Percentiles rank a stretch among this genome's conserved stretches.
Conservation (phyloP, 2,888 invertebrate species). For the Lepidochrysops patricia region DNA sequence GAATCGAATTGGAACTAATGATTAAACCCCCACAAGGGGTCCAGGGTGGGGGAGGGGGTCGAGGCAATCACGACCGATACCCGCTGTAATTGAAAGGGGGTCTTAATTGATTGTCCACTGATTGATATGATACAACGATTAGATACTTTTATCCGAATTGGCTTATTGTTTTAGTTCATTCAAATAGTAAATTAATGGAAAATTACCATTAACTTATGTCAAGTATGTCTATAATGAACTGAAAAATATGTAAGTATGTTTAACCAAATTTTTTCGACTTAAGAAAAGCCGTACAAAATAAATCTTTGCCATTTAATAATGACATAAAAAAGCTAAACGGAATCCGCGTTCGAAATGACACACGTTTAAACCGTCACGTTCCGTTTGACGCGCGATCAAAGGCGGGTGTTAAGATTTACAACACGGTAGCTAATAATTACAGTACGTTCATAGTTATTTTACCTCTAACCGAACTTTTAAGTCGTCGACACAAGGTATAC, state of each 20-base stretch:
- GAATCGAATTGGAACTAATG: slow-evolving; percentile 2
- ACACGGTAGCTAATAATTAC: slow-evolving; percentile 71
- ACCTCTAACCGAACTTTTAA: too few relatives aligned
- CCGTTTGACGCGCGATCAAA: slow-evolving; percentile 63
- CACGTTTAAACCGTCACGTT: slow-evolving; percentile 30
- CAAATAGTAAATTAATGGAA: too few relatives aligned
- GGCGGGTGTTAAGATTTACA: slow-evolving; percentile 63
- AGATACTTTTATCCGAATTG: slow-evolving; percentile 20
- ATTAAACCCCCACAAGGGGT: background rate
- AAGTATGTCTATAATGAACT: too few relatives aligned
- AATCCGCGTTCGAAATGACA: slow-evolving; percentile 58
- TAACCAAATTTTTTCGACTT: slow-evolving; percentile 9
- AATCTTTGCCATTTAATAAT: background rate
- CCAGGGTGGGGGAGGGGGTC: slow-evolving; percentile 19
- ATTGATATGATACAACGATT: slow-evolving; percentile 63
- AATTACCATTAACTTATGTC: too few relatives aligned
- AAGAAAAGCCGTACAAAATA: background rate
- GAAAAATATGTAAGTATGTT: too few relatives aligned
- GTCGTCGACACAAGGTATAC: too few relatives aligned
- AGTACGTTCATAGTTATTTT: too few relatives aligned
- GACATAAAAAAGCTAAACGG: slow-evolving; percentile 24
- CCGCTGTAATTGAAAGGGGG: slow-evolving; percentile 66
- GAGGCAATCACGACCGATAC: slow-evolving; percentile 57
- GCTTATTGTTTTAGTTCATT: background rate
- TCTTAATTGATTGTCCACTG: slow-evolving; percentile 66